phyloP scores from a whole-genome alignment of 2,797 vertebrate genomes.

The Hypotaenidia okinawae region DNA sequence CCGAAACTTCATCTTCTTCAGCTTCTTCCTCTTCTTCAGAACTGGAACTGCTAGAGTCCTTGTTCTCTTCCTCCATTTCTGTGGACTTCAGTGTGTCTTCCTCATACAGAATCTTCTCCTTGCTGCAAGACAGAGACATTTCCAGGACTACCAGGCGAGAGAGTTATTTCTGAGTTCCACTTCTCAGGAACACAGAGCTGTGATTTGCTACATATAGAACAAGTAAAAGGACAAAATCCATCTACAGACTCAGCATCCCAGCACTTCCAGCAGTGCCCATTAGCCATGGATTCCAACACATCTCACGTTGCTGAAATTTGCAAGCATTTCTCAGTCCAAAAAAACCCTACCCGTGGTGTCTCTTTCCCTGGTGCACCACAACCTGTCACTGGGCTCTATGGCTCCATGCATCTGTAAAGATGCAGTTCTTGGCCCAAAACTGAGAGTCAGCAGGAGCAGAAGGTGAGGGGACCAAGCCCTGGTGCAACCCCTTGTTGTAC shows the following conservation, averaged over 20 bases:
- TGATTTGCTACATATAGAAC: not conserved
- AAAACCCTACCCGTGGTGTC: not conserved
- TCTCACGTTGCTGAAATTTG: not conserved
- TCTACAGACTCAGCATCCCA: not conserved
- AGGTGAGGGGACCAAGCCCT: not conserved
- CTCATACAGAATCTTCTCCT: slow-evolving; percentile 81
- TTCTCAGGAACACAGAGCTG: not conserved
- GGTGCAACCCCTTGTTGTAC: not conserved
- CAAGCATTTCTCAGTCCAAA: not conserved
- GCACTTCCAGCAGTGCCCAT: not conserved
- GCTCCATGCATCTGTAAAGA: not conserved
- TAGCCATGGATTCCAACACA: not conserved
- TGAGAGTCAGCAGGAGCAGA: not conserved
- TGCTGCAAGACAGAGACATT: slow-evolving; percentile 62
- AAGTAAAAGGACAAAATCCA: not conserved
- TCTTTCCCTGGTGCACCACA: not conserved
- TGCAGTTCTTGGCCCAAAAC: not conserved
- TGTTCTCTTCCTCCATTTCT: slow-evolving; percentile 75
- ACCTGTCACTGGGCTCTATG: accelerated
- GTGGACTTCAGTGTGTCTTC: slow-evolving; percentile 72
- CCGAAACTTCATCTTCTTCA: slow-evolving; percentile 80
- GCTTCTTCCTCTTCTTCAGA: slow-evolving; percentile 80
- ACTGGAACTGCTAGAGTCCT: slow-evolving; percentile 80
- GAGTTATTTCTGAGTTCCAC: not conserved
- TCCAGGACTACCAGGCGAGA: not conserved